These are phyloP conservation scores for Sandelia bainsii DNA, from an alignment of 2,797 vertebrate species.

Conservation along the genomic window DNA sequence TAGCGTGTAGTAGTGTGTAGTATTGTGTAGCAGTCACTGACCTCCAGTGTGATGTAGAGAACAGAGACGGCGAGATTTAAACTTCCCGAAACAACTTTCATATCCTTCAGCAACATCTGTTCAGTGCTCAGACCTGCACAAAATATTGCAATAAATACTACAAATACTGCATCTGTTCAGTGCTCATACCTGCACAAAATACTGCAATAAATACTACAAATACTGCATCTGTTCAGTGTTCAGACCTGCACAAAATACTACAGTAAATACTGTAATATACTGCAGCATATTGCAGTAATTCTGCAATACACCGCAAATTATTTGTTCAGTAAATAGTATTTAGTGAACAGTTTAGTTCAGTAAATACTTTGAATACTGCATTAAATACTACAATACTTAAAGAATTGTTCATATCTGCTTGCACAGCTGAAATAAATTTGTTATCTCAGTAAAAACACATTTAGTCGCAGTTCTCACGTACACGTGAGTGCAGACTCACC, in stretches of 20 bases:
- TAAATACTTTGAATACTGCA: neutral
- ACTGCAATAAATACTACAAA: neutral
- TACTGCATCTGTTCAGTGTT: no score
- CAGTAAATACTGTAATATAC: neutral
- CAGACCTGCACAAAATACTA: constrained; percentile 80
- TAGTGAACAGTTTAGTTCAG: no score
- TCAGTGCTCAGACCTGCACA: constrained; percentile 88
- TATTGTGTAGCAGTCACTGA: constrained; percentile 55
- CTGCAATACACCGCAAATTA: no score
- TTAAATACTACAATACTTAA: neutral
- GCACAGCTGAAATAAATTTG: no score
- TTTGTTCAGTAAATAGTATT: no score
- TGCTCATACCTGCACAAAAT: constrained; percentile 79
- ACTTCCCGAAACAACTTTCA: constrained; percentile 85
- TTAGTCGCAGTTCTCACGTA: neutral
- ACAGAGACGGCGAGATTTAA: constrained; percentile 83
- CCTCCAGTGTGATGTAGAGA: constrained; percentile 89
- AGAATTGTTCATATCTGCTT: no score
- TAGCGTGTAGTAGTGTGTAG: neutral
- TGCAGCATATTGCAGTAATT: neutral
- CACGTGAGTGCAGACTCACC: constrained; percentile 74
- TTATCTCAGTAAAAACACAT: no score
- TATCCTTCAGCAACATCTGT: constrained; percentile 95
- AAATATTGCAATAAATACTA: neutral
- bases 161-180: no score